Evolutionary conservation across 2,888 invertebrate species (phyloP), one percentile per base, ranked within the genome.

Genomic region (Tiphia femorata): DNA sequence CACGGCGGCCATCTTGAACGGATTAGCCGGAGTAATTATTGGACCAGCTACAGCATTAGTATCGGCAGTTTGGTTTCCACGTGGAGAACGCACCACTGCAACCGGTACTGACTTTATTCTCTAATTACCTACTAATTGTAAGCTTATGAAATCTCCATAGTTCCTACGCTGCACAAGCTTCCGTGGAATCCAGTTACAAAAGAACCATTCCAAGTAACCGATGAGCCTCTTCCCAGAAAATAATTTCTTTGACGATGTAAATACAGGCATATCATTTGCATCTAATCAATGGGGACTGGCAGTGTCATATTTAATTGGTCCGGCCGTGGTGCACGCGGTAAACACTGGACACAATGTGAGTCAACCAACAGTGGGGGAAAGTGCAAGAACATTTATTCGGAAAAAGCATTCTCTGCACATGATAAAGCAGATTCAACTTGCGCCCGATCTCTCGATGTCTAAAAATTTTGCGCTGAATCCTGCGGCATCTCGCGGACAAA

Each of bases 21-120:
- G 84, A 8, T 59, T 84, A n/a, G 79, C 79, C 8, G 85, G 84
- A 3, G 83, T 84, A 2, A 76, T 85, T 8, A 71, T 83, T 19
- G 78, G 83, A 64, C 80, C 81, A n/a, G 80, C 81, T 2, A 81
- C 84, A 2, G 75, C 83, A 3, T 61, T 81, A 3, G 52, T 86
- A 1, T 85, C 85, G 3, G 82, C 84, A 21, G 72, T 80, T 14
- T 86, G 85, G 85, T 85, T 86, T 60, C 83, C 85, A 5, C 73
- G 78, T 2, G 71, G 83, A 27, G 79, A 85, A 70, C 70, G 85
- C 47, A 84, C 85, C 10, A 85, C 84, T 10, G 83, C 85, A n/a
- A 82, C 82, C 33, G 81, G 82, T 78, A 67, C 12, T n/a, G n/a
- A n/a, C n/a, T n/a, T n/a, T n/a, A n/a, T n/a, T n/a, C n/a, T n/a